These are phyloP conservation scores for Chaetops frenatus DNA, from an alignment of 2,113 vertebrate species.

Conservation along the genomic window DNA sequence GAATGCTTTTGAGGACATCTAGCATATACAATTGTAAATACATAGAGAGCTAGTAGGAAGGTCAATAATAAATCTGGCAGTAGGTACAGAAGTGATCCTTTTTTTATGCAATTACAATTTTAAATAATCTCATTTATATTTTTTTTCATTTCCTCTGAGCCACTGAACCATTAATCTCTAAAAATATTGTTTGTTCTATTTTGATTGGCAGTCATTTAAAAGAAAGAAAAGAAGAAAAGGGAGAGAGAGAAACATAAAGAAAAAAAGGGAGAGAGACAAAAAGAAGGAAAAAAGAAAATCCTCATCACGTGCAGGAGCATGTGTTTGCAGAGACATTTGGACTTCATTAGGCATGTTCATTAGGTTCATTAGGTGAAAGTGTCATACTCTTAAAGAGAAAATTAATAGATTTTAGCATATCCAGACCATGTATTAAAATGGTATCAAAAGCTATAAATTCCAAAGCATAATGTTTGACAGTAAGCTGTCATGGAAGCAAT, in stretches of 20 bases:
- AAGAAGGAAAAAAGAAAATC: neutral
- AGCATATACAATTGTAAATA: neutral
- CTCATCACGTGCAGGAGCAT: accelerated
- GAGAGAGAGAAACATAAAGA: neutral
- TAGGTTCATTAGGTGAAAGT: neutral
- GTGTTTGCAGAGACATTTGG: neutral
- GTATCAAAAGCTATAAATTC: constrained; percentile 73
- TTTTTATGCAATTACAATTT: neutral
- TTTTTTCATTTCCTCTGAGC: neutral
- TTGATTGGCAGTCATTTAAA: neutral
- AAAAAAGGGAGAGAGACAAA: neutral
- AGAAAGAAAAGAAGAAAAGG: neutral
- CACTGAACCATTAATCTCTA: neutral
- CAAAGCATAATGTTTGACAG: constrained; percentile 72
- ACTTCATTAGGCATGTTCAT: neutral
- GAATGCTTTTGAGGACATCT: neutral
- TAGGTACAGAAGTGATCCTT: neutral
- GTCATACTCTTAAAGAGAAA: constrained; percentile 2
- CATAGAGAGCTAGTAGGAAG: neutral
- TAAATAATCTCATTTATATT: neutral
- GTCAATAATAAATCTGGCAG: neutral
- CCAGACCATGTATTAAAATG: constrained; percentile 65
- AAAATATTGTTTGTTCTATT: neutral
- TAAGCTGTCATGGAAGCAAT: constrained; percentile 72
- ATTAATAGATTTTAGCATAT: constrained; percentile 50